A percentile compares a stretch with the other conserved stretches of the same genome.
These are phyloP conservation scores for Congeria kusceri DNA, from an alignment of 2,888 invertebrate species.

Conservation along the genomic window DNA sequence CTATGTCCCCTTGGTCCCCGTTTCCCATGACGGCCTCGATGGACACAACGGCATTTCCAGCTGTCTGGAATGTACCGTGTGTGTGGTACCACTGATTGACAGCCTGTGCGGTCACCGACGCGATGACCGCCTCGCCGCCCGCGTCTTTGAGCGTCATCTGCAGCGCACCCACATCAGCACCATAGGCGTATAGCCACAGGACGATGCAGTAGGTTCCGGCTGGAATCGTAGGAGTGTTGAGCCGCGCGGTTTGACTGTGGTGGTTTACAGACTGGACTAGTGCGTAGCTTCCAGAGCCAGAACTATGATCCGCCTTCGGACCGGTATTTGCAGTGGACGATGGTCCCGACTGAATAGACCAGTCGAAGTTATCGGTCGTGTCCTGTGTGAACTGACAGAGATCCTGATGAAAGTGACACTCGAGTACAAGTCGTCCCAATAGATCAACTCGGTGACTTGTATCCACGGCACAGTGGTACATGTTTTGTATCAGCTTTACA, in stretches of 20 bases:
- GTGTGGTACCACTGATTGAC: slow-evolving; percentile 37
- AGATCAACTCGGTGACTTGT: slow-evolving; percentile 40
- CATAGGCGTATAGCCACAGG: slow-evolving; percentile 57
- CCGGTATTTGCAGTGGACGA: slow-evolving; percentile 51
- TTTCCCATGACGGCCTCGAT: slow-evolving; percentile 61
- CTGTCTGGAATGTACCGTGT: slow-evolving; percentile 16
- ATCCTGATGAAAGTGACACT: slow-evolving; percentile 62
- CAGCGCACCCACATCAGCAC: slow-evolving; percentile 50
- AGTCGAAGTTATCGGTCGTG: slow-evolving; percentile 59
- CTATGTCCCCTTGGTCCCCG: slow-evolving; percentile 63
- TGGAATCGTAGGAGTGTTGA: slow-evolving; percentile 48
- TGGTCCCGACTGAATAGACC: slow-evolving; percentile 50
- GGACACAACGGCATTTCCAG: slow-evolving; percentile 14
- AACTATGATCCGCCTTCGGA: slow-evolving; percentile 61
- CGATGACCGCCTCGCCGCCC: slow-evolving; percentile 23
- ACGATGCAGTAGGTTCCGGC: slow-evolving; percentile 63
- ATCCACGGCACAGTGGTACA: slow-evolving; percentile 61
- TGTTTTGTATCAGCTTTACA: slow-evolving; percentile 55
- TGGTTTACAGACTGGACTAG: slow-evolving; percentile 49
- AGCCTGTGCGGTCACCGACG: slow-evolving; percentile 10
- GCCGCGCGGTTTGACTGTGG: slow-evolving; percentile 52
- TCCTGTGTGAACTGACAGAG: slow-evolving; percentile 57
- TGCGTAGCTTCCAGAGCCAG: slow-evolving; percentile 58
- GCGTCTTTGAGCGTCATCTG: slow-evolving; percentile 13
- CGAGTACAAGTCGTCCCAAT: slow-evolving; percentile 24